Percentiles rank a stretch among this genome's conserved stretches.
phyloP scores from a whole-genome alignment of 2,888 invertebrate genomes.

The Diarsia brunnea region DNA sequence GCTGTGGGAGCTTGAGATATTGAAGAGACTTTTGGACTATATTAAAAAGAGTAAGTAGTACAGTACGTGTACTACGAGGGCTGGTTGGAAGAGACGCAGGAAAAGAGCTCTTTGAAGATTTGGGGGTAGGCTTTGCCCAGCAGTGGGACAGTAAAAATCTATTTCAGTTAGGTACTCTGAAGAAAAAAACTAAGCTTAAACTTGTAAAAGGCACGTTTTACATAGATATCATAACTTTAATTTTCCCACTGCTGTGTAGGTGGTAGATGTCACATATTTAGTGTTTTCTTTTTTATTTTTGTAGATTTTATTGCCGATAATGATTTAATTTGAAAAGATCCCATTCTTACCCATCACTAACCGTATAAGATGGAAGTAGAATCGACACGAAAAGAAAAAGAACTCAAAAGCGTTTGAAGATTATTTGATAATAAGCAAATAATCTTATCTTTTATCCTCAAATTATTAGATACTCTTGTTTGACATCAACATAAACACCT shows the following conservation, averaged over 20 bases:
- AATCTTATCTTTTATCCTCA: background rate
- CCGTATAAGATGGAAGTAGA: too few species aligned
- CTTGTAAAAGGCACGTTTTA: background rate
- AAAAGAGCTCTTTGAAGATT: too few species aligned
- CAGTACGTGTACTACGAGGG: too few species aligned
- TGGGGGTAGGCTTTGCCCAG: too few species aligned
- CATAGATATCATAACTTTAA: too few species aligned
- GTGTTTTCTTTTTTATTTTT: background rate
- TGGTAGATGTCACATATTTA: background rate
- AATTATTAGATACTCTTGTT: background rate
- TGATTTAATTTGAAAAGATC: background rate
- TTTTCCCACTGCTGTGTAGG: background rate
- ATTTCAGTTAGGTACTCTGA: background rate
- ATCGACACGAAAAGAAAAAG: too few species aligned
- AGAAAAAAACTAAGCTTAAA: background rate
- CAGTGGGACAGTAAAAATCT: too few species aligned
- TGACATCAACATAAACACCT: background rate
- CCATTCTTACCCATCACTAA: too few species aligned
- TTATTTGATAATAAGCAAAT: background rate
- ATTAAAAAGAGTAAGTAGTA: background rate
- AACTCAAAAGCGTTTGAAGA: background rate
- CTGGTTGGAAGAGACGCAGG: too few species aligned
- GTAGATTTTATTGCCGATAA: background rate
- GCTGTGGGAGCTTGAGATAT: slow-evolving; percentile 7
- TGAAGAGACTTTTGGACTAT: background rate